phyloP scores from a whole-genome alignment of 2,888 invertebrate species.

The Drosophila diplacantha region DNA sequence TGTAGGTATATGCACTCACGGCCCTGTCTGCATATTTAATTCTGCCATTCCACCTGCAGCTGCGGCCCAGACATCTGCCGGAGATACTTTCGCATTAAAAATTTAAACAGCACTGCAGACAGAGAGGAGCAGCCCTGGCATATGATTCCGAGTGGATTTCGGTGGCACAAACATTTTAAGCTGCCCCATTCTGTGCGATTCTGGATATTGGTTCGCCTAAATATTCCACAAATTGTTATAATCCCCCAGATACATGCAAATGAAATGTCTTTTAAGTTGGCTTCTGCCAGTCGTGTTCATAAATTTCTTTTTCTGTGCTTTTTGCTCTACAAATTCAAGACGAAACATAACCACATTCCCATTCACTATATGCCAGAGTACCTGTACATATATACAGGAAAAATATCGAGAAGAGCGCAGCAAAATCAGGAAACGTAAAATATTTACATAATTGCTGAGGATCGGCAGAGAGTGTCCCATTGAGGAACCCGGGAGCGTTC shows the following conservation, averaged over 20 bases:
- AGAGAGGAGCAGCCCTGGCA: conserved; percentile 13
- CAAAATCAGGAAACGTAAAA: conserved; percentile 38
- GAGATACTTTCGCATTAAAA: conserved; percentile 67
- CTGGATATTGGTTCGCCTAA: conserved; percentile 27
- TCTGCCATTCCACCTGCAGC: conserved; percentile 61
- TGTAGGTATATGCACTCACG: conserved; percentile 43
- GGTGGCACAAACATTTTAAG: conserved; percentile 13
- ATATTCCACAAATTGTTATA: conserved; percentile 31
- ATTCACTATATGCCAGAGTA: conserved; percentile 12
- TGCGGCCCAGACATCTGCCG: conserved; percentile 57
- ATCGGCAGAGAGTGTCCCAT: conserved; percentile 26
- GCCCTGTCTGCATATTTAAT: conserved; percentile 66
- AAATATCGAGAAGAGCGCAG: background rate
- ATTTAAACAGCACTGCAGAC: conserved; percentile 65
- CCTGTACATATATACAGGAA: conserved; percentile 12
- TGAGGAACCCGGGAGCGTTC: background rate
- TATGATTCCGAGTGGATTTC: conserved; percentile 18
- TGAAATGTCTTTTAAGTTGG: conserved; percentile 39
- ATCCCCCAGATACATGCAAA: conserved; percentile 30
- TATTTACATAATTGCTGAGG: conserved; percentile 40
- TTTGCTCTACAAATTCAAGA: no score
- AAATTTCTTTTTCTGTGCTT: conserved; percentile 12
- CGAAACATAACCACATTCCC: conserved; percentile 14
- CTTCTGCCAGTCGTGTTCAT: conserved; percentile 25
- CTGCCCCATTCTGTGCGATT: conserved; percentile 6